Conservation (phyloP, 2,888 invertebrate genomes). For the Caenorhabditis japonica region DNA sequence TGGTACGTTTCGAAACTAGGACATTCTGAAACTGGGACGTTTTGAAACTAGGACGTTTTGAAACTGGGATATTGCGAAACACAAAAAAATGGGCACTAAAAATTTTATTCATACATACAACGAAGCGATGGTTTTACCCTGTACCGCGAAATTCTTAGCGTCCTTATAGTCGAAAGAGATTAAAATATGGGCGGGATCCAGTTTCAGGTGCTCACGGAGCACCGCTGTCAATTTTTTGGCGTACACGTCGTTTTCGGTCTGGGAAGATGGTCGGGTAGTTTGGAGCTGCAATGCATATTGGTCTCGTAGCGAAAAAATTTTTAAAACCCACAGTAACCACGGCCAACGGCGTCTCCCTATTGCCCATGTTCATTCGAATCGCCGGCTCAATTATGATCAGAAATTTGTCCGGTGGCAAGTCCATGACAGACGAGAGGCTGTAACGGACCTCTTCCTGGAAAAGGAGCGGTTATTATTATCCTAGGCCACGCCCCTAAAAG, state of each 20-base stretch:
- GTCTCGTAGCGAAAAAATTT: no score
- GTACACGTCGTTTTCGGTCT: slow-evolving; percentile 34
- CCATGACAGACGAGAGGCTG: slow-evolving; percentile 29
- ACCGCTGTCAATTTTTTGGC: slow-evolving; percentile 27
- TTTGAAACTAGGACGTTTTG: no score
- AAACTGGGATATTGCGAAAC: no score
- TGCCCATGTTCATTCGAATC: slow-evolving; percentile 27
- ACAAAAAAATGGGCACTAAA: no score
- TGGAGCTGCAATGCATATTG: slow-evolving; percentile 44
- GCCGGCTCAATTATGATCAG: slow-evolving; percentile 45
- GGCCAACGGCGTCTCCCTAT: slow-evolving; percentile 28
- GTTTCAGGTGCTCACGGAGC: slow-evolving; percentile 30
- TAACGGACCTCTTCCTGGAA: slow-evolving; percentile 29
- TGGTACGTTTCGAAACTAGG: no score
- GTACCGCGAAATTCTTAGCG: slow-evolving; percentile 38
- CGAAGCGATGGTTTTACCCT: slow-evolving; percentile 45
- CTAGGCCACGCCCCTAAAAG: no score
- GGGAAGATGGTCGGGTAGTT: slow-evolving; percentile 48
- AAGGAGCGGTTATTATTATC: no score
- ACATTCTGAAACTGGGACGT: no score
- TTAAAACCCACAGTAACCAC: slow-evolving; percentile 27
- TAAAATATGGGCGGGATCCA: slow-evolving; percentile 29
- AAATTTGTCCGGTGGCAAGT: slow-evolving; percentile 39
- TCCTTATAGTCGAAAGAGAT: slow-evolving; percentile 44
- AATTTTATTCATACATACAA: slow-evolving; percentile 47